A percentile compares a stretch with the other conserved stretches of the same genome.
Conservation (phyloP, 2,797 vertebrate genomes). For the Huso huso region DNA sequence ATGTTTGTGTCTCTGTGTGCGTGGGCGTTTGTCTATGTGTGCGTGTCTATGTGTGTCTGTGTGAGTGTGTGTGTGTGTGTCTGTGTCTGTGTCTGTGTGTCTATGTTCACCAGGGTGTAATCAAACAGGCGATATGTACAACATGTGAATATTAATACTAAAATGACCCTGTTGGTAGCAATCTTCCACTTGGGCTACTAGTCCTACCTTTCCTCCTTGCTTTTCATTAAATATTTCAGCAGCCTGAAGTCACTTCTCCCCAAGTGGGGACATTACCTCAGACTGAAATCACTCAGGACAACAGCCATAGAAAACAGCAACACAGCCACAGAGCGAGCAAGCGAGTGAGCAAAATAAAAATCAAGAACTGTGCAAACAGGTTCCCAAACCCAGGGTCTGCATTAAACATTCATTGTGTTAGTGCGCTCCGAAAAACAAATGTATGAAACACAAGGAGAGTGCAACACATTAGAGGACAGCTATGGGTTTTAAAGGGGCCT, state of each 20-base stretch:
- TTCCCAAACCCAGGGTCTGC: no score
- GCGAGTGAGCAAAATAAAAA: no score
- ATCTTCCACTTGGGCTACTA: neutral
- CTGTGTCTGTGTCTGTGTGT: no score
- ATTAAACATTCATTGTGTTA: no score
- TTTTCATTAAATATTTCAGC: slow-evolving; percentile 13
- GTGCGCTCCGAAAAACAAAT: no score
- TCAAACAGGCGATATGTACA: neutral
- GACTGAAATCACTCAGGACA: neutral
- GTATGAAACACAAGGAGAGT: no score
- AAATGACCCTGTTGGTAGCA: neutral
- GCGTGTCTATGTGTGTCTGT: neutral
- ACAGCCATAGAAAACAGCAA: neutral
- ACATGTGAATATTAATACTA: neutral
- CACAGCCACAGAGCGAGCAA: neutral
- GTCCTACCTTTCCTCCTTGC: neutral
- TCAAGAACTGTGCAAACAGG: no score
- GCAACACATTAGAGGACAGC: no score
- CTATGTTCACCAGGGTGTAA: neutral
- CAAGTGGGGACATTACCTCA: neutral
- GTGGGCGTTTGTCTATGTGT: no score
- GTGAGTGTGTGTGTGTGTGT: neutral
- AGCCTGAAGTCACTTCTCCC: neutral
- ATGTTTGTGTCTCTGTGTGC: no score
- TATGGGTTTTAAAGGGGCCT: no score